Percentiles rank a stretch among this genome's conserved stretches.
Conservation (phyloP, 2,113 vertebrate genomes). For the Pelvicachromis taeniatus region DNA sequence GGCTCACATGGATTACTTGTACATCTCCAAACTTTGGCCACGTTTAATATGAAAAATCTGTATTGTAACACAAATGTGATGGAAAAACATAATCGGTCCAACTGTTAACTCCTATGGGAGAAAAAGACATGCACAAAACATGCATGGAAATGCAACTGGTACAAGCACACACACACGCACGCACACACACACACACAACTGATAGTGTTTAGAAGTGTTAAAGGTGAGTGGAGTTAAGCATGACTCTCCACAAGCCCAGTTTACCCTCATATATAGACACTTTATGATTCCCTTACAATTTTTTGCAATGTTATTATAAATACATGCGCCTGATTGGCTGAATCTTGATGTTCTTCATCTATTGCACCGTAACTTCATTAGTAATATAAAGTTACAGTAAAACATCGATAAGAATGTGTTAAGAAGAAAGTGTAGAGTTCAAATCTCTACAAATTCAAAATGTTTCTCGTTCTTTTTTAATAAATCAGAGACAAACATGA, state of each 20-base stretch:
- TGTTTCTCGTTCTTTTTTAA: fast-evolving
- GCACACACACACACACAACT: background rate
- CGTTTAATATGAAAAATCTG: background rate
- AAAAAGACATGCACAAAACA: conserved; percentile 13
- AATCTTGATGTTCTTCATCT: background rate
- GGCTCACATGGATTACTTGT: fast-evolving
- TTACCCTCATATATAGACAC: background rate
- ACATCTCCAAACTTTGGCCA: background rate
- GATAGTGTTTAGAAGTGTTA: background rate
- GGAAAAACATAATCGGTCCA: background rate
- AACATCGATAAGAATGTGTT: background rate
- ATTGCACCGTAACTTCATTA: background rate
- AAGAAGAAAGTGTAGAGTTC: background rate
- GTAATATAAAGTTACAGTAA: background rate
- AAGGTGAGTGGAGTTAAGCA: conserved; percentile 19
- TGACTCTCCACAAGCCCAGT: conserved; percentile 20
- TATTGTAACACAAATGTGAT: background rate
- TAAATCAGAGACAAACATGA: background rate
- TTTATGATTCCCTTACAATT: background rate
- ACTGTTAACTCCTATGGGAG: background rate
- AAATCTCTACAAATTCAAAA: background rate
- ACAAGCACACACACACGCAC: background rate
- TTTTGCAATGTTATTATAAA: background rate
- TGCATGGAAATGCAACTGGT: background rate
- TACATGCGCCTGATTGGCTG: background rate